phyloP scores from a whole-genome alignment of 2,888 invertebrate genomes.

The Dryococelus australis region DNA sequence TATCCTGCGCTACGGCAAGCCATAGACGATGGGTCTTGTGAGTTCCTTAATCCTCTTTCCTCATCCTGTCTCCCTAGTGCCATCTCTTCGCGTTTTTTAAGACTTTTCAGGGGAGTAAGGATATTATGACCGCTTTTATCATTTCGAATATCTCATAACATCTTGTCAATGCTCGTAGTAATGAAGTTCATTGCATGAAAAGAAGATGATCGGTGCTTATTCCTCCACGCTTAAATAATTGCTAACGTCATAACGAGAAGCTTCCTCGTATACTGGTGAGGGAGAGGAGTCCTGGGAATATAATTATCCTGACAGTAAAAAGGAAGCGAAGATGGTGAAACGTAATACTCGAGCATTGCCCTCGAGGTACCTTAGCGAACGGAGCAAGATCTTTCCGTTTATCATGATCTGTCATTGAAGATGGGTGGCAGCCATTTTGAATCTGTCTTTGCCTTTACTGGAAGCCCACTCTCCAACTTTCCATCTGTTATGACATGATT shows the following conservation, averaged over 20 bases:
- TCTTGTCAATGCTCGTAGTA: slow-evolving; percentile 5
- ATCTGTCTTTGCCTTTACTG: no score
- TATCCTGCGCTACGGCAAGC: background rate
- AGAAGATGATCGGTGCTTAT: background rate
- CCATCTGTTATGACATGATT: no score
- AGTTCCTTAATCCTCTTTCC: background rate
- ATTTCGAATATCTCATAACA: slow-evolving; percentile 29
- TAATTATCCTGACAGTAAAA: background rate
- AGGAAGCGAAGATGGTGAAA: background rate
- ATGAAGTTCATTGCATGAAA: background rate
- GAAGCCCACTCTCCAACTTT: no score
- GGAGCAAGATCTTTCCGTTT: no score
- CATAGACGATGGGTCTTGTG: background rate
- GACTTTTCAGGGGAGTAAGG: background rate
- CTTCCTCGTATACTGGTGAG: background rate
- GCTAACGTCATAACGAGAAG: background rate
- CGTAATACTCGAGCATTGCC: background rate
- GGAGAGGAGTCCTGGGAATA: background rate
- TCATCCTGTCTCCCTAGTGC: background rate
- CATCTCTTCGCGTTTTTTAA: background rate
- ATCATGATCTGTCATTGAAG: no score
- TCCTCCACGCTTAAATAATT: background rate
- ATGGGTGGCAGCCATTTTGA: no score
- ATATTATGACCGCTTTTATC: slow-evolving; percentile 12
- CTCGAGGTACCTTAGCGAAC: background rate